These are phyloP conservation scores for Cephus pulcher DNA, from an alignment of 2,888 invertebrate species.

Conservation along the genomic window DNA sequence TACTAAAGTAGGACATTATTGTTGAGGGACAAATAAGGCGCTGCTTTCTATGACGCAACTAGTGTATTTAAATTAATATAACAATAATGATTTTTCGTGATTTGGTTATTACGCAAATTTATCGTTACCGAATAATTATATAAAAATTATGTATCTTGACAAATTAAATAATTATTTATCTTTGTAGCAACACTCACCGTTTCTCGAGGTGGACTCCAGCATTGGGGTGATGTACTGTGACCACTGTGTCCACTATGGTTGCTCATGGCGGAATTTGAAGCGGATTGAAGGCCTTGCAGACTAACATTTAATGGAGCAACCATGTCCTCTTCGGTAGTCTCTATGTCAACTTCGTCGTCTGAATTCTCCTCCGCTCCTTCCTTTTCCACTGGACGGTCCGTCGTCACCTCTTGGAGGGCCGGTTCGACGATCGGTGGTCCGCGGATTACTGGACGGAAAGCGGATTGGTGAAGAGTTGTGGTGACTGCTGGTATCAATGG, in stretches of 20 bases:
- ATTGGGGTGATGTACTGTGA: conserved; percentile 53
- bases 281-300: conserved; percentile 44
- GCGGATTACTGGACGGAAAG: conserved; percentile 70
- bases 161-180: not conserved
- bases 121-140: not conserved
- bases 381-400: conserved; percentile 52
- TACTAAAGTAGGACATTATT: not conserved
- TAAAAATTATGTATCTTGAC: not conserved
- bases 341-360: conserved; percentile 88
- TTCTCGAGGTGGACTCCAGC: conserved; percentile 69
- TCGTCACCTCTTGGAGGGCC: conserved; percentile 46
- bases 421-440: conserved; percentile 52
- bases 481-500: conserved; percentile 53
- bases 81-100: not conserved
- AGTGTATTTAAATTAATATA: not conserved
- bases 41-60: not conserved
- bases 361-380: conserved; percentile 75
- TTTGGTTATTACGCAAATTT: not conserved
- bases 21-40: not conserved
- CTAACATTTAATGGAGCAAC: conserved; percentile 49
- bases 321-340: conserved; percentile 85
- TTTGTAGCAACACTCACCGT: conserved; percentile 62
- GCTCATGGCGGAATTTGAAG: conserved; percentile 51
- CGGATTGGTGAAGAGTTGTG: conserved; percentile 69
- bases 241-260: conserved; percentile 44